These are phyloP conservation scores for Ceratina japonica DNA, from an alignment of 1,140 invertebrate genomes.

Conservation along the genomic window DNA sequence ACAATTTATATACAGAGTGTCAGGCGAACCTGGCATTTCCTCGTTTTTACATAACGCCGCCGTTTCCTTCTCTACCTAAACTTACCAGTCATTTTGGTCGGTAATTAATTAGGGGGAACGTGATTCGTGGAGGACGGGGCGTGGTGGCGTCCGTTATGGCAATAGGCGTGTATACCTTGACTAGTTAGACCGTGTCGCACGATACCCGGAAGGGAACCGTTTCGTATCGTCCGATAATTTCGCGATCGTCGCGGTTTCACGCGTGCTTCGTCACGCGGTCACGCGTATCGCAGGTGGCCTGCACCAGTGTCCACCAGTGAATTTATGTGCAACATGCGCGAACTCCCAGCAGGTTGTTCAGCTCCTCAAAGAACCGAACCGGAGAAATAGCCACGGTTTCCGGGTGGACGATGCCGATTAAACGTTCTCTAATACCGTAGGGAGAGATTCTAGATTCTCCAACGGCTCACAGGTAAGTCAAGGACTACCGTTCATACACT, in stretches of 20 bases:
- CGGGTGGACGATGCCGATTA: conserved; percentile 25
- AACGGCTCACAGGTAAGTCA: background rate
- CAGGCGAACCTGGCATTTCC: no score
- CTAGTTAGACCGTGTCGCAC: background rate
- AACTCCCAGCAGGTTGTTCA: conserved; percentile 34
- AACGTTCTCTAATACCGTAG: background rate
- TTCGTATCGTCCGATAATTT: conserved; percentile 47
- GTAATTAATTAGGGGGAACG: background rate
- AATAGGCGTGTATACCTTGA: conserved; percentile 15
- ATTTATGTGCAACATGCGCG: conserved; percentile 28
- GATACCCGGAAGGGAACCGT: conserved; percentile 44
- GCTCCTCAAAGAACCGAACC: conserved; percentile 22
- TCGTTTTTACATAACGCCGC: no score
- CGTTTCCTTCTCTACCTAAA: no score
- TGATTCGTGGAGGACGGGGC: background rate
- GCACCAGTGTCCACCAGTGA: background rate
- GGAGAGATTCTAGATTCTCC: background rate
- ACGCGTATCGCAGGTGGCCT: conserved; percentile 49
- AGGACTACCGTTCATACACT: no score
- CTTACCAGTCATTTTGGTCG: no score
- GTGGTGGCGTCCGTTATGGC: background rate
- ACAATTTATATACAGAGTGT: no score
- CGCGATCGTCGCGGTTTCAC: conserved; percentile 44
- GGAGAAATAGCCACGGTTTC: conserved; percentile 21
- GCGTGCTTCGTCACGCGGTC: conserved; percentile 49